Evolutionary conservation across 2,797 vertebrate genomes (phyloP).

Genomic region (Lithobates pipiens): DNA sequence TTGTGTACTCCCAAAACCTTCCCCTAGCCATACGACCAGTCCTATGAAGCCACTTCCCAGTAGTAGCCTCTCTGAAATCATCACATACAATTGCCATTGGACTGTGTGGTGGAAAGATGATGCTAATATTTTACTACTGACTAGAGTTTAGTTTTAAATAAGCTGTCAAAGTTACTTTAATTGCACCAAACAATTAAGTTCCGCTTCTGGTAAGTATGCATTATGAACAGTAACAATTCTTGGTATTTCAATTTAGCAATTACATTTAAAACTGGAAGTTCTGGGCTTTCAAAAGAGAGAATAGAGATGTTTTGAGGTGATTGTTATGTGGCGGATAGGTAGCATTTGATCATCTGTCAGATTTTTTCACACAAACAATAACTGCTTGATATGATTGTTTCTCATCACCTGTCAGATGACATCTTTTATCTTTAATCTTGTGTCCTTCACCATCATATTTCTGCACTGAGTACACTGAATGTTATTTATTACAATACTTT

Average conservation of each 20-base stretch:
- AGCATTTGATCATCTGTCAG: slow-evolving; percentile 28
- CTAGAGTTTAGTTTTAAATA: no score
- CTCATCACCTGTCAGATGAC: slow-evolving; percentile 9
- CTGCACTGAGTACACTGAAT: not conserved
- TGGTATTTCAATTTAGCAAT: not conserved
- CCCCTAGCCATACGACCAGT: no score
- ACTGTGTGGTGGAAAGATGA: no score
- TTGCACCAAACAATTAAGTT: no score
- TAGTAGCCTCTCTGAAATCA: no score
- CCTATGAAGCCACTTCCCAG: no score
- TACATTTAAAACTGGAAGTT: slow-evolving; percentile 19
- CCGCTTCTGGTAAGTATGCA: no score
- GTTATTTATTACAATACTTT: not conserved
- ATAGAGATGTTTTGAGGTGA: not conserved
- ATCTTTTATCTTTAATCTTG: not conserved
- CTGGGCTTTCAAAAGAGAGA: slow-evolving; percentile 37
- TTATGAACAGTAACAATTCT: not conserved
- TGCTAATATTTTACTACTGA: no score
- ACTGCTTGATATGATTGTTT: slow-evolving; percentile 28
- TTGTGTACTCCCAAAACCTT: no score
- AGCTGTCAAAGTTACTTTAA: no score
- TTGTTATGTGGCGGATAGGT: slow-evolving; percentile 12
- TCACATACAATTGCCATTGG: no score
- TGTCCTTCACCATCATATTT: slow-evolving; percentile 23
- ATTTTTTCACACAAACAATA: slow-evolving; percentile 41